phyloP scores from a whole-genome alignment of 2,888 invertebrate species.

The Tortricodes alternella region DNA sequence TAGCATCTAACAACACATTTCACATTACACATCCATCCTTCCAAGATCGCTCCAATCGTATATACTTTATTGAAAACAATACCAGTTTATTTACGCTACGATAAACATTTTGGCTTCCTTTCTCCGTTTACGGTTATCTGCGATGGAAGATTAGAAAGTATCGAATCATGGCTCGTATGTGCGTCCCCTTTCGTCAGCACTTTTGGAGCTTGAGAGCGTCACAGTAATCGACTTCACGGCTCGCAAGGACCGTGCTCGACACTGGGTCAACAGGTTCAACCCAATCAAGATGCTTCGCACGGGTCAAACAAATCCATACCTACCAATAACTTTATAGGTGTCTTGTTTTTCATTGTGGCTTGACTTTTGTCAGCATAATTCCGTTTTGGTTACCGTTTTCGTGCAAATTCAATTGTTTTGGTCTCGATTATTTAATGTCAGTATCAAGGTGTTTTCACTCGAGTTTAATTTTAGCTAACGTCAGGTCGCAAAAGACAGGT shows the following conservation, averaged over 20 bases:
- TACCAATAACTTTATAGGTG: conserved; percentile 13
- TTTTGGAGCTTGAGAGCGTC: conserved; percentile 49
- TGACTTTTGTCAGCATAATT: no score
- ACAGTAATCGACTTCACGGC: conserved; percentile 40
- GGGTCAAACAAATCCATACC: conserved; percentile 45
- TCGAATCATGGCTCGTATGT: conserved; percentile 32
- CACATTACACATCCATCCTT: background rate
- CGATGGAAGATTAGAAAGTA: conserved; percentile 37
- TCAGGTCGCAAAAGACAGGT: no score
- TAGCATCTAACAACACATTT: background rate
- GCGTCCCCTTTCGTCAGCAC: conserved; percentile 48
- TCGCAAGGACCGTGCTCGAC: conserved; percentile 46
- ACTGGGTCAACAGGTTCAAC: conserved; percentile 67
- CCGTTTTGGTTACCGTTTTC: no score
- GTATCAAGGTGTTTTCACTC: no score
- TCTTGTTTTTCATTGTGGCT: no score
- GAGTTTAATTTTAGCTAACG: no score
- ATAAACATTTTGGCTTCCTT: conserved; percentile 32
- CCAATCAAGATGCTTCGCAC: conserved; percentile 51
- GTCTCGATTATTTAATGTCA: no score
- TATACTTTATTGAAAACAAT: conserved; percentile 15
- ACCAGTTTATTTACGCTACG: conserved; percentile 23
- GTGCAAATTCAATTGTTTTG: no score
- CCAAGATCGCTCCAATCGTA: background rate
- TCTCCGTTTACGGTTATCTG: conserved; percentile 28